These are phyloP conservation scores for Lycopodina hypogea DNA, from an alignment of 37 sponge, comb jelly and placozoan genomes.

Conservation along the genomic window DNA sequence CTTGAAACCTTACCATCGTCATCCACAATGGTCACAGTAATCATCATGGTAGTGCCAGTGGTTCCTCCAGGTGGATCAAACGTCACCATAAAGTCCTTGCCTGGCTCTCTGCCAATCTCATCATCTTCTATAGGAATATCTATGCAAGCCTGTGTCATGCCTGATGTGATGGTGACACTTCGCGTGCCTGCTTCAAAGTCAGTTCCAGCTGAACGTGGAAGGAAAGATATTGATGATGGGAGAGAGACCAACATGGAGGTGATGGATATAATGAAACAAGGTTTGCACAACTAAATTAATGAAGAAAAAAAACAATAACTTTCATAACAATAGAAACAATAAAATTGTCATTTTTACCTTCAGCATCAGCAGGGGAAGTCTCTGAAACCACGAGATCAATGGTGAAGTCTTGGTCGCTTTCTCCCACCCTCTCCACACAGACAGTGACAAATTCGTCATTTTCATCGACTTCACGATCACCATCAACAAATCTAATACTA, in stretches of 20 bases:
- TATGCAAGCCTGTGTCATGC: background rate
- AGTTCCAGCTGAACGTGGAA: constrained; percentile 6
- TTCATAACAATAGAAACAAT: background rate
- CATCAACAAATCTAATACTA: background rate
- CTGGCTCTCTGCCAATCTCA: constrained; percentile 13
- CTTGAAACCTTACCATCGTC: constrained; percentile 25
- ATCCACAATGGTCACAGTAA: constrained; percentile 23
- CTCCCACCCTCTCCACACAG: background rate
- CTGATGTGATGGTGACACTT: background rate
- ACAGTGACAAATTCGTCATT: constrained; percentile 9
- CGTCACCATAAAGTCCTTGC: constrained; percentile 10
- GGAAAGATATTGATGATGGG: too few species aligned
- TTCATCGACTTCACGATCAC: background rate
- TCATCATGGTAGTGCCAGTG: background rate
- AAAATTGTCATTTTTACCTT: constrained; percentile 14
- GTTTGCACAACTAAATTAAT: too few species aligned
- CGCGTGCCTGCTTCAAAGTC: background rate
- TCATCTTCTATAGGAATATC: constrained; percentile 17
- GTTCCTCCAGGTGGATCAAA: background rate
- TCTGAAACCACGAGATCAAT: background rate
- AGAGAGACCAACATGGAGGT: too few species aligned
- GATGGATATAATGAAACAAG: background rate
- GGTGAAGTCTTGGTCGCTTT: background rate
- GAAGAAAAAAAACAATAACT: background rate
- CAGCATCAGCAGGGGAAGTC: background rate